Base-by-base conservation (phyloP, 2,888 invertebrate species). In the Chrysodeixis includens region DNA sequence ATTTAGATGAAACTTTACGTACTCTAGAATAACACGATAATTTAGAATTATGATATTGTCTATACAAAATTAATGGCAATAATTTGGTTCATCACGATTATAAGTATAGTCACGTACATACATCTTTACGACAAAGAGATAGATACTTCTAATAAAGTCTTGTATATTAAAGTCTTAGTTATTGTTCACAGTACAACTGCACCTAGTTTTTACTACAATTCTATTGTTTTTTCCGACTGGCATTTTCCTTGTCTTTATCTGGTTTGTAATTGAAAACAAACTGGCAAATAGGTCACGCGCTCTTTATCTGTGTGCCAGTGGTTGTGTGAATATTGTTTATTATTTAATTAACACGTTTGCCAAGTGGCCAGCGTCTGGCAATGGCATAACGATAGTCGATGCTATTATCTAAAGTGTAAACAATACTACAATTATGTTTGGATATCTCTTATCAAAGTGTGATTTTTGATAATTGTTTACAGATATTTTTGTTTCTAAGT, bases 211-310 rank as follows among this genome's bases (percentile, higher is more conserved):
- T 52, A 49, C 30, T 16, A 9, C 14, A 59, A 14, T 60, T 8
- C 62, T 32, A 66, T 74, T 74, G 74, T 74, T 66, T 61, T 65
- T 5, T 30, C 22, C 12, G 18, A 35, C 44, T 74, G 67, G 75
- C 79, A 76, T 80, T 78, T 83, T 81, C 78, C 78, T 77, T 55
- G 63, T 71, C 62, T 64, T 79, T 82, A 81, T 83, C 78, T 66
- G 5, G n/a, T 12, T 51, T 58, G 69, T 79, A 81, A 81, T 83
- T 83, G 78, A 81, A 84, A 73, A 70, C 69, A 65, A 53, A 26
- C 62, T 35, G 56, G 71, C 61, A 78, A 79, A 76, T 77, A 66
- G 79, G 81, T 81, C 83, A 81, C 73, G 72, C 67, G 69, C 65
- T 63, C 46, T 57, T 78, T 83, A 84, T 81, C 78, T 18, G 9